Conservation (phyloP, 2,797 vertebrate genomes). For the Lutra lutra region DNA sequence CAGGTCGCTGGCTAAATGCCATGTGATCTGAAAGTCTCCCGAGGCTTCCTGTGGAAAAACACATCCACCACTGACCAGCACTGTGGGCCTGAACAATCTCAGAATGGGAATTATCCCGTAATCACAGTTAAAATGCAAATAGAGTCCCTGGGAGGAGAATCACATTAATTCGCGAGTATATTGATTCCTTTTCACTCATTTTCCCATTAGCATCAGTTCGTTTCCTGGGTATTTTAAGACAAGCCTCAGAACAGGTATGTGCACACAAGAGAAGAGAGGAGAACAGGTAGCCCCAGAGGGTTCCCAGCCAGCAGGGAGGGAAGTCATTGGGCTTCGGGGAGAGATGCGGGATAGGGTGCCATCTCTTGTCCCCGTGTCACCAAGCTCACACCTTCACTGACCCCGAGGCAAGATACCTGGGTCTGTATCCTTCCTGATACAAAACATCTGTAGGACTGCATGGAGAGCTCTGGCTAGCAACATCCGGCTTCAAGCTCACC, state of each 20-base stretch:
- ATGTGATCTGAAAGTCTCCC: background rate
- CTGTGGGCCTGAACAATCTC: conserved; percentile 8
- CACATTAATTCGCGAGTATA: background rate
- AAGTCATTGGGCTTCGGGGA: background rate
- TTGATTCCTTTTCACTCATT: background rate
- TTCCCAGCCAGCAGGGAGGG: background rate
- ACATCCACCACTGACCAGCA: background rate
- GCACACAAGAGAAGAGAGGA: background rate
- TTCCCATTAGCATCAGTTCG: conserved; percentile 35
- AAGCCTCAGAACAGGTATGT: background rate
- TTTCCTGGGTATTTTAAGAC: conserved; percentile 29
- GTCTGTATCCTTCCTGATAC: background rate
- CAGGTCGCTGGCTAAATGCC: background rate
- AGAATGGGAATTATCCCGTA: conserved; percentile 17
- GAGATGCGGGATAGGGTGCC: background rate
- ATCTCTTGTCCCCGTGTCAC: background rate
- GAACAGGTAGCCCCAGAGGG: background rate
- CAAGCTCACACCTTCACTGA: background rate
- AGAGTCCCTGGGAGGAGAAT: background rate
- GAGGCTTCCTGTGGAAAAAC: conserved; percentile 41
- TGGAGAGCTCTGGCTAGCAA: background rate
- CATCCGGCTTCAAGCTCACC: background rate
- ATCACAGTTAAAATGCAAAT: conserved; percentile 57
- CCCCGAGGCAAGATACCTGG: background rate
- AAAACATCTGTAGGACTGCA: background rate